Conservation (phyloP, 2,797 vertebrate species). For the Alfaro cultratus region DNA sequence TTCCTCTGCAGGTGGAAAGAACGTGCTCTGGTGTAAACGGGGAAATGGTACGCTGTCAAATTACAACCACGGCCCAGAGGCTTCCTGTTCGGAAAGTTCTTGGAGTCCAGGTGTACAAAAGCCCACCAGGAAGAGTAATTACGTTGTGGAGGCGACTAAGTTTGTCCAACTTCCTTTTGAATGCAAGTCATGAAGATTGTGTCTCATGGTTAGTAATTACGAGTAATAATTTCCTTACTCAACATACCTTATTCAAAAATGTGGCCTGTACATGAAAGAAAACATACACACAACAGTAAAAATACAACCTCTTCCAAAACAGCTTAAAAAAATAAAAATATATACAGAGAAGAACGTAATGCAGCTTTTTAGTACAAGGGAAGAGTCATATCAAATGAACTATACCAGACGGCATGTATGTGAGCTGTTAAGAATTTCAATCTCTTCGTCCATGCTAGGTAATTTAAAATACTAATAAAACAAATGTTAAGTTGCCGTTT, state of each 20-base stretch:
- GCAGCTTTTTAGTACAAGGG: not conserved
- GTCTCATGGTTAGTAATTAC: not conserved
- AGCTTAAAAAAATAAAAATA: not conserved
- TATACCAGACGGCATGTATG: not conserved
- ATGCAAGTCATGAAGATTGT: not conserved
- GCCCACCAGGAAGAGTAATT: conserved; percentile 35
- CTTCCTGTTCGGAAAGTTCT: conserved; percentile 40
- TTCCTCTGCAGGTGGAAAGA: conserved; percentile 21
- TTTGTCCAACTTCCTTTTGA: conserved; percentile 32
- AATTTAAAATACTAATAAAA: not conserved
- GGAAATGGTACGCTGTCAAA: conserved; percentile 61
- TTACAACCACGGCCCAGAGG: conserved; percentile 48
- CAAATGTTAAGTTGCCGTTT: not conserved
- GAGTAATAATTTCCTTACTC: not conserved
- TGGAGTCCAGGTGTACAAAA: conserved; percentile 36
- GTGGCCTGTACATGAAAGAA: not conserved
- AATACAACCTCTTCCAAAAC: not conserved
- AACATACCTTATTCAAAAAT: not conserved
- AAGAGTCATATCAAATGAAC: not conserved
- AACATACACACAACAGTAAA: not conserved
- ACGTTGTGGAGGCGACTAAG: conserved; percentile 21
- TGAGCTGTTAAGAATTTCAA: not conserved
- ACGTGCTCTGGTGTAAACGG: conserved; percentile 45
- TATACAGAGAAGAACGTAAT: not conserved
- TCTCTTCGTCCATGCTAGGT: not conserved